Base-by-base conservation (phyloP, 2,888 invertebrate genomes). In the Chloroclysta siterata region DNA sequence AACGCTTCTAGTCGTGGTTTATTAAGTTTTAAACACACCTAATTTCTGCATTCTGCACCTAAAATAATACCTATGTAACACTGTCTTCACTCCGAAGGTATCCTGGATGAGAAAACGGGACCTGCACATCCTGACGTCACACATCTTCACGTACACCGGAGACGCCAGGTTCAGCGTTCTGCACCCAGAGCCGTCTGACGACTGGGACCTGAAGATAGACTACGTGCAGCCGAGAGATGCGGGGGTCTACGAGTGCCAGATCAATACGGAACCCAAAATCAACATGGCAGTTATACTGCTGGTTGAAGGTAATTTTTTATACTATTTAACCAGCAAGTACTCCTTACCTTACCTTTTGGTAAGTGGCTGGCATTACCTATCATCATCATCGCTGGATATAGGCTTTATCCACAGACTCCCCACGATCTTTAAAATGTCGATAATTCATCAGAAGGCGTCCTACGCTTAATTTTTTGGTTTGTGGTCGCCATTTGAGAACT, bases 221-320 rank as follows among this genome's bases (percentile, higher is more conserved):
- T 97, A 96, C 85, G 97, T 97, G 14, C 97, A 97, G 89, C 95
- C 95, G 53, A 88, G 97, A 28, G 97, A 97, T 84, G 97, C 96
- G 1, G 97, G 97, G 7, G 95, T 97, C 66, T 97, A 97, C 92
- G 97, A 97, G 88, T 97, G 97, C 79, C 97, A 97, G 94, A 96
- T 97, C 74, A 97, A 97, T 89, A 97, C 97, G 0, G 97, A 97
- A 83, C 97, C 97, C 17, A 97, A 97, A 88, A 96, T 97, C 85
- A 97, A 97, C 88, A 95, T 97, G 94, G 97, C 97, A 50, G 95
- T 97, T 78, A 88, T 94, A 80, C 94, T 97, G 63, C 95, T 94
- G 78, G 96, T 97, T 58, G 96, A 97, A 95, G 97, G 97, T 97
- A 93, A 46, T 11, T 39, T 39, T 36, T 22, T 22, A 33, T 33